These are phyloP conservation scores for Pegoplata infirma DNA, from an alignment of 2,888 invertebrate genomes.

Conservation along the genomic window DNA sequence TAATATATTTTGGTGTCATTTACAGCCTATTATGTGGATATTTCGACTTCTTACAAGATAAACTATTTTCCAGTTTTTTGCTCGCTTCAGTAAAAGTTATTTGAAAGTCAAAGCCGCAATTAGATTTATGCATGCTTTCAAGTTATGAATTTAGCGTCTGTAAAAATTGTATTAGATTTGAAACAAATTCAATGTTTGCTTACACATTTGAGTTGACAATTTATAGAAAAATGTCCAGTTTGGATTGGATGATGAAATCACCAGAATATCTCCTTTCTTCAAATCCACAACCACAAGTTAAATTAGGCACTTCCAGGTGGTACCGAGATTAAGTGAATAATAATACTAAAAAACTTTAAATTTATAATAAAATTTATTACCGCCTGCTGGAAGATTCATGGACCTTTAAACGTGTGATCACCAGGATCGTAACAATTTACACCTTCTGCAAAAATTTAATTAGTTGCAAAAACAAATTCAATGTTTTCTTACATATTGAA, in stretches of 20 bases:
- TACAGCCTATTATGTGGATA: too few relatives aligned
- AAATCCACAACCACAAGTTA: too few relatives aligned
- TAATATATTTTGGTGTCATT: too few relatives aligned
- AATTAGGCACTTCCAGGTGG: slow-evolving; percentile 52
- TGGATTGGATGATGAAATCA: too few relatives aligned
- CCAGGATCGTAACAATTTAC: not conserved
- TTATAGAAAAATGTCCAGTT: not conserved
- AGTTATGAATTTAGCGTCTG: too few relatives aligned
- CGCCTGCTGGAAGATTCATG: too few relatives aligned
- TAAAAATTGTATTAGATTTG: not conserved
- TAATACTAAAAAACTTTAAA: slow-evolving; percentile 46
- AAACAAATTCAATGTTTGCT: slow-evolving; percentile 11
- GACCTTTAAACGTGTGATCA: too few relatives aligned
- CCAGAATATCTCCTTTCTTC: not conserved
- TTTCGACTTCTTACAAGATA: not conserved
- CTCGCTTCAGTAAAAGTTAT: too few relatives aligned
- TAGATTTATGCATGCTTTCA: too few relatives aligned
- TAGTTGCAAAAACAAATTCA: slow-evolving; percentile 16
- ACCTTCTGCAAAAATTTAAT: slow-evolving; percentile 22
- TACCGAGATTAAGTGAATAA: slow-evolving; percentile 62
- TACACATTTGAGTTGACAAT: not conserved
- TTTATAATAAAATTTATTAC: too few relatives aligned
- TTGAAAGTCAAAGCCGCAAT: too few relatives aligned
- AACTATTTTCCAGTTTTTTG: not conserved
- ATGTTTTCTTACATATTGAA: not conserved